Evolutionary conservation across 1,140 invertebrate species (phyloP).

Genomic region (Trichonephila clavata): DNA sequence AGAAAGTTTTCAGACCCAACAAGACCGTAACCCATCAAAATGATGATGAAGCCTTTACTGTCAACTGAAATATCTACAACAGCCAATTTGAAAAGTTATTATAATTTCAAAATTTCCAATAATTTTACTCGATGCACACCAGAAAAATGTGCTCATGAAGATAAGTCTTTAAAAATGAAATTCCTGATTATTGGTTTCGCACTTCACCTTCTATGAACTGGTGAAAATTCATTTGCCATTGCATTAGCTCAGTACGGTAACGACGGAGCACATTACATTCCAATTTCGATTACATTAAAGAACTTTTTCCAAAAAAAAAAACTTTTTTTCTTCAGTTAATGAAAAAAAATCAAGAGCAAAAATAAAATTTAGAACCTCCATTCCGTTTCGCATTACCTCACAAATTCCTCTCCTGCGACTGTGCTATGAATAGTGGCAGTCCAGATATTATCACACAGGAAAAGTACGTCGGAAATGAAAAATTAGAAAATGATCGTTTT

Average conservation of each 20-base stretch:
- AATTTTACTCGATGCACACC: too few species aligned
- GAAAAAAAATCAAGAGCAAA: not conserved
- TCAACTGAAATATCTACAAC: too few species aligned
- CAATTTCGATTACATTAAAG: not conserved
- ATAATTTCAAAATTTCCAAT: too few species aligned
- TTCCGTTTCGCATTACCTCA: not conserved
- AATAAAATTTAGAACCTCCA: not conserved
- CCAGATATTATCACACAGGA: constrained; percentile 11
- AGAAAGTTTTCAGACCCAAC: too few species aligned
- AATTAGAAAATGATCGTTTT: constrained; percentile 59
- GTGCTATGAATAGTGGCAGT: not conserved
- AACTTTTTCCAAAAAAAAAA: not conserved
- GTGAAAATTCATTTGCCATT: not conserved
- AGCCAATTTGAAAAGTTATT: too few species aligned
- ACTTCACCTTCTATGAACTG: not conserved
- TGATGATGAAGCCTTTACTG: too few species aligned
- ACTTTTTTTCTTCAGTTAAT: not conserved
- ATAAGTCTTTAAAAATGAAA: not conserved
- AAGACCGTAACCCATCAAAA: too few species aligned
- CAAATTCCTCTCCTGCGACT: not conserved
- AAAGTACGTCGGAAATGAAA: constrained; percentile 41
- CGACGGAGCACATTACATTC: not conserved
- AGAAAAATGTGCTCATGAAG: not conserved
- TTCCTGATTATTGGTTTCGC: not conserved
- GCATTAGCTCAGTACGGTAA: not conserved